Evolutionary conservation across 2,113 vertebrate species (phyloP), one percentile per base, ranked within the genome.

Genomic region (Phocoena phocoena): DNA sequence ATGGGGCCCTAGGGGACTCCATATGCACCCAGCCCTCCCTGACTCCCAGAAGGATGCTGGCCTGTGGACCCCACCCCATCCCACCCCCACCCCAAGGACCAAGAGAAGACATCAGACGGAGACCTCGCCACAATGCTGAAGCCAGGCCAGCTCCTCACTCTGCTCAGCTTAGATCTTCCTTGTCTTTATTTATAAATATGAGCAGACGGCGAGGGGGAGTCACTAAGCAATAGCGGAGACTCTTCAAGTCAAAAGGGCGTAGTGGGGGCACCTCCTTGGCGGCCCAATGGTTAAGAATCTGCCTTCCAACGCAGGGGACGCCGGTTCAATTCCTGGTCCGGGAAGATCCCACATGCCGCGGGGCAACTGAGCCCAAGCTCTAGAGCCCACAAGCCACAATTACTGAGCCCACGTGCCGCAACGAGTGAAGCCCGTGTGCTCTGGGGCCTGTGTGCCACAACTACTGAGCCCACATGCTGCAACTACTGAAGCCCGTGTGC

Each of bases 1-100:
- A 0, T 2, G 20, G 50, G 47, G 38, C 23, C 38, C 58, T 28
- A 0, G 0, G 26, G 23, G 14, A 5, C 44, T 11, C 6, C n/a
- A 11, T 10, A 6, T 0, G 17, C 0, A 0, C n/a, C 38, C 33
- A 67, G 55, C 25, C 8, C 55, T 14, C 41, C 65, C 65, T 10
- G 11, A 2, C 3, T n/a, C 12, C 36, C 17, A 6, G 18, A 38
- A 55, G 60, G 25, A 7, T 23, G 23, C 55, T 58, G 18, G 23
- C 25, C n/a, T 5, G 28, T 2, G 21, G 79, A 21, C 55, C 93
- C 25, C 8, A 21, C 25, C 28, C 41, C 2, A 23, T 38, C n/a
- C 6, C 5, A 0, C 50, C 55, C 8, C 73, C 8, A n/a, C 11
- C 7, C 28, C 68, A 15, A 65, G 68, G 73, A 65, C 79, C 8